Percentiles rank a stretch among this genome's conserved stretches.
These are phyloP conservation scores for Leptarthrus brevirostris DNA, from an alignment of 2,888 invertebrate genomes.

Conservation along the genomic window DNA sequence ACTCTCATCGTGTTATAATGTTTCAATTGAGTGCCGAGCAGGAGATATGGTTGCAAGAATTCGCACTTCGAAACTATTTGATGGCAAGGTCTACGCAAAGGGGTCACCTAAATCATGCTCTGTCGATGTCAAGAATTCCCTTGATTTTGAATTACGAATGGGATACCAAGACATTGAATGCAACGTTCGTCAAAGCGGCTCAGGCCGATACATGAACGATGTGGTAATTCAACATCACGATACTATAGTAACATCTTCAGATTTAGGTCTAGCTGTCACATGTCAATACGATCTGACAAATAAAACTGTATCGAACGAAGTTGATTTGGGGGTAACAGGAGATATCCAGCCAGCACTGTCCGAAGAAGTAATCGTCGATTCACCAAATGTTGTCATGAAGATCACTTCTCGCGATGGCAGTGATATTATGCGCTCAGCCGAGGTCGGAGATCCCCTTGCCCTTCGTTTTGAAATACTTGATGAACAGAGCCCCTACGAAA, in stretches of 20 bases:
- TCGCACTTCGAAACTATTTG: conserved; percentile 91
- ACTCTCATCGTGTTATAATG: conserved; percentile 93
- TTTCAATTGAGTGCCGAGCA: conserved; percentile 90
- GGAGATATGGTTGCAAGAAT: conserved; percentile 94
- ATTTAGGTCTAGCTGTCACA: conserved; percentile 91
- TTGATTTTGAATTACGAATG: conserved; percentile 93
- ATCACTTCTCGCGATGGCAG: conserved; percentile 87
- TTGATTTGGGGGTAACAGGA: conserved; percentile 88
- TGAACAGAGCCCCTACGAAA: conserved; percentile 93
- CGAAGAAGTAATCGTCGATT: conserved; percentile 92
- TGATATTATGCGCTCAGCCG: conserved; percentile 86
- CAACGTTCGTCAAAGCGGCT: conserved; percentile 89
- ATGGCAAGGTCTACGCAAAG: conserved; percentile 95
- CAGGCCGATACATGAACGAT: conserved; percentile 89
- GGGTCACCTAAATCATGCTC: conserved; percentile 94
- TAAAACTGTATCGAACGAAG: conserved; percentile 93
- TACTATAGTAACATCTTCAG: conserved; percentile 93
- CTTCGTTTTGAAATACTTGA: conserved; percentile 93
- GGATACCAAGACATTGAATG: conserved; percentile 93
- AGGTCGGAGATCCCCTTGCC: conserved; percentile 92
- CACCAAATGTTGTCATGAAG: conserved; percentile 94
- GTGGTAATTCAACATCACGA: conserved; percentile 96
- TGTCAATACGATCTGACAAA: conserved; percentile 95
- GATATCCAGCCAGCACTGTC: conserved; percentile 88
- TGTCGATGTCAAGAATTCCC: conserved; percentile 85